A percentile compares a stretch with the other conserved stretches of the same genome.
Evolutionary conservation across 2,888 invertebrate genomes (phyloP).

Genomic region (Nephrotoma guestfalica): DNA sequence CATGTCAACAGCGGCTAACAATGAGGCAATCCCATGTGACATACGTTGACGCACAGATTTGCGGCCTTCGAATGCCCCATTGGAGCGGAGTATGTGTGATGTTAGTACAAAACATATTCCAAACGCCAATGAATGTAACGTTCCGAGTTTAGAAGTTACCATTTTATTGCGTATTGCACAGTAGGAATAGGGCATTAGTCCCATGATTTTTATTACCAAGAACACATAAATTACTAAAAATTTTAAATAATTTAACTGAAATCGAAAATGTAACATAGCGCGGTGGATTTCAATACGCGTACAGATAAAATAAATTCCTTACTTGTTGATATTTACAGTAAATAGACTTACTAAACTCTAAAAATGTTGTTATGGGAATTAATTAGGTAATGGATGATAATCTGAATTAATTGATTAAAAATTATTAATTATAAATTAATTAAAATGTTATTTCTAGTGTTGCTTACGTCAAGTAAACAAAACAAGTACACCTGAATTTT

Average conservation of each 20-base stretch:
- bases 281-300: not conserved
- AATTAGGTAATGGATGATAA: too few species aligned
- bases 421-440: too few species aligned
- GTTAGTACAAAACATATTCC: not conserved
- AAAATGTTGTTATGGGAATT: too few species aligned
- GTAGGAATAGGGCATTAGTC: not conserved
- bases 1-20: not conserved
- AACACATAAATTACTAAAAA: not conserved
- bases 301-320: too few species aligned
- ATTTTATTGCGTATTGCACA: not conserved
- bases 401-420: too few species aligned
- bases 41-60: not conserved
- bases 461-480: too few species aligned
- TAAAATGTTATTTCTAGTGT: too few species aligned
- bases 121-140: not conserved
- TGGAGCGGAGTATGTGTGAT: not conserved
- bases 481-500: too few species aligned
- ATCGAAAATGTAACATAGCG: not conserved
- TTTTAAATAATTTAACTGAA: not conserved
- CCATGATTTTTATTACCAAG: not conserved
- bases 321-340: too few species aligned
- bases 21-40: not conserved
- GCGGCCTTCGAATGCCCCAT: not conserved
- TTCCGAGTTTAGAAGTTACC: not conserved
- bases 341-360: too few species aligned